Evolutionary conservation across 2,888 invertebrate genomes (phyloP).

Genomic region (Alloplasta piceator): DNA sequence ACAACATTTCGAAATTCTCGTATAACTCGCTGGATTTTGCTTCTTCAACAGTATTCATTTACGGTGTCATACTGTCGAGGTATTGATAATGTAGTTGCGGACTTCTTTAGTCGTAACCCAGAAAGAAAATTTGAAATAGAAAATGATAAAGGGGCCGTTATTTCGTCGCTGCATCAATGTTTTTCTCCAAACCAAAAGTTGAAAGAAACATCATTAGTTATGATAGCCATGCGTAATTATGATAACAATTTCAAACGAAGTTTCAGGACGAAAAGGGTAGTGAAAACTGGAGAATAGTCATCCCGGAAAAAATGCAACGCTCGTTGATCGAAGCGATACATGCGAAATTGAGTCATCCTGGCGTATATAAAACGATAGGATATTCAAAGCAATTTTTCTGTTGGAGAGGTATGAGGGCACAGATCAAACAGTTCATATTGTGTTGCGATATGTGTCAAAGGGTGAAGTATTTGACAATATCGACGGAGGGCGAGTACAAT

Average conservation of each 20-base stretch:
- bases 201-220: conserved; percentile 20
- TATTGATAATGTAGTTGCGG: conserved; percentile 64
- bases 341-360: conserved; percentile 36
- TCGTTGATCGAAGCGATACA: conserved; percentile 38
- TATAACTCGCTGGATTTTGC: conserved; percentile 1
- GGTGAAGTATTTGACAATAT: background rate
- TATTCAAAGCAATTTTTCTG: conserved; percentile 32
- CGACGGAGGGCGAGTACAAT: conserved; percentile 29
- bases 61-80: conserved; percentile 51
- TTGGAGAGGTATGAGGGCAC: conserved; percentile 18
- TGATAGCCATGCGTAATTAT: conserved; percentile 10
- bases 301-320: conserved; percentile 32
- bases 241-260: background rate
- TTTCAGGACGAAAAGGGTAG: background rate
- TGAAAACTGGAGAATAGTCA: conserved; percentile 32
- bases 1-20: conserved; percentile 10
- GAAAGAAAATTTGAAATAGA: background rate
- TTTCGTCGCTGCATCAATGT: conserved; percentile 1
- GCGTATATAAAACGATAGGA: conserved; percentile 39
- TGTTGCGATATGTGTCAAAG: conserved; percentile 49
- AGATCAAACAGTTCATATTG: conserved; percentile 19
- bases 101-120: background rate
- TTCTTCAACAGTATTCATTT: conserved; percentile 1
- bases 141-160: background rate
- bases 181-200: background rate